These are phyloP conservation scores for Holothuria leucospilota DNA, from an alignment of 53 echinoderm and acorn worm species.

Conservation along the genomic window DNA sequence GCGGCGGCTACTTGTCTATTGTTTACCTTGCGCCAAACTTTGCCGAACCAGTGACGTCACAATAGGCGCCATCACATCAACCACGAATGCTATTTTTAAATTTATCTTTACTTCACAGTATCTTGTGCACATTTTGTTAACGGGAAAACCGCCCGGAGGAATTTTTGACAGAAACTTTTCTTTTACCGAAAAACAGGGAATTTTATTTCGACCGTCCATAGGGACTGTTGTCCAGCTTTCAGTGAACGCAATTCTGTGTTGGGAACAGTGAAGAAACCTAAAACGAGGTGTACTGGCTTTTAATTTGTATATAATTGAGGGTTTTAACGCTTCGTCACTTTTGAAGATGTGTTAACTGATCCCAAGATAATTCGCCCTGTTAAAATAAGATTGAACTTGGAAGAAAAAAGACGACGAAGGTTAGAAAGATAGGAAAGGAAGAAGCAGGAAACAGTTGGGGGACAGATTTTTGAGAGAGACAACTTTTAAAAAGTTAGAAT, in stretches of 20 bases:
- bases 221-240: slow-evolving; percentile 8
- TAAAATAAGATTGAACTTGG: slow-evolving; percentile 13
- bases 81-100: slow-evolving; percentile 10
- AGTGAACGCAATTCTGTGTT: neutral
- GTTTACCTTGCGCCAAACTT: neutral
- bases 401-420: neutral
- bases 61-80: slow-evolving; percentile 15
- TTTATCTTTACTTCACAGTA: slow-evolving; percentile 22
- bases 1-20: slow-evolving; percentile 12
- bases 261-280: slow-evolving; percentile 5
- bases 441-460: too few species aligned
- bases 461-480: too few species aligned
- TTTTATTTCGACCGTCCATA: slow-evolving; percentile 19
- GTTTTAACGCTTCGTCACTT: slow-evolving; percentile 41
- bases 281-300: slow-evolving; percentile 22
- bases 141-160: slow-evolving; percentile 26
- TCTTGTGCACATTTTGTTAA: slow-evolving; percentile 33
- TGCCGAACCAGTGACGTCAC: slow-evolving; percentile 21
- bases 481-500: too few species aligned
- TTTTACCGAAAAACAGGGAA: neutral
- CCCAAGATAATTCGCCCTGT: slow-evolving; percentile 41
- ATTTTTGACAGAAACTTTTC: neutral
- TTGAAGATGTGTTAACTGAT: slow-evolving; percentile 44
- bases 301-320: slow-evolving; percentile 44
- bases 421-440: neutral